Percentiles rank a stretch among this genome's conserved stretches.
phyloP scores from a whole-genome alignment of 2,113 vertebrate genomes.

The Oostethus manadensis region DNA sequence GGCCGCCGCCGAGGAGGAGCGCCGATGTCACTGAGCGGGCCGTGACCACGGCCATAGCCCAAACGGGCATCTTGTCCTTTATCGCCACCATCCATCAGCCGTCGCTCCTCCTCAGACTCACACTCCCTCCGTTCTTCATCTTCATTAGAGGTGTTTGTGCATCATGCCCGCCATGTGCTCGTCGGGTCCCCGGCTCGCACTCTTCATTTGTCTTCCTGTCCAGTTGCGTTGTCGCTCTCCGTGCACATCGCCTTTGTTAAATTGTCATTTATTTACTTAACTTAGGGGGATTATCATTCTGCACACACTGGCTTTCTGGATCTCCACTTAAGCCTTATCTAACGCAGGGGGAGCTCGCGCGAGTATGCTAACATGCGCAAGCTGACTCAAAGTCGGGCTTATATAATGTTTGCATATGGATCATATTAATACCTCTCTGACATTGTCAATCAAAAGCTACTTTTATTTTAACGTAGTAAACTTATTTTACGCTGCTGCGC shows the following conservation, averaged over 20 bases:
- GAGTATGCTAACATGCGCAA: slow-evolving; percentile 19
- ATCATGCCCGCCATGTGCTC: slow-evolving; percentile 11
- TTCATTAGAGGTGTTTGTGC: slow-evolving; percentile 56
- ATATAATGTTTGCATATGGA: not conserved
- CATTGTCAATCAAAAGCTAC: too few species aligned
- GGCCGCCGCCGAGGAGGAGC: slow-evolving; percentile 31
- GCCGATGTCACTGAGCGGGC: slow-evolving; percentile 53
- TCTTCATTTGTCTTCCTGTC: slow-evolving; percentile 26
- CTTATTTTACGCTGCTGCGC: too few species aligned
- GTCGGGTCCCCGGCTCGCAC: slow-evolving; percentile 9
- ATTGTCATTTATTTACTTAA: slow-evolving; percentile 17
- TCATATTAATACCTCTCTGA: too few species aligned
- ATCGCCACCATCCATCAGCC: slow-evolving; percentile 42
- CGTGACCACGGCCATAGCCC: slow-evolving; percentile 34
- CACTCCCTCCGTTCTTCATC: slow-evolving; percentile 42
- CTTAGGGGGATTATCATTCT: slow-evolving; percentile 26
- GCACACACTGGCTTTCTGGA: slow-evolving; percentile 10
- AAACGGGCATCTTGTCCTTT: slow-evolving; percentile 37
- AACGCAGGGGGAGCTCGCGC: not conserved
- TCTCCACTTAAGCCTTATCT: slow-evolving; percentile 31
- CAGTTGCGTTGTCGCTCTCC: slow-evolving; percentile 9
- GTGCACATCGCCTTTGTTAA: not conserved
- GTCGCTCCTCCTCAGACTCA: slow-evolving; percentile 33
- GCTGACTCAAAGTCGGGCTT: slow-evolving; percentile 13
- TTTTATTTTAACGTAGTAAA: too few species aligned